These are phyloP conservation scores for Cosmopolites sordidus DNA, from an alignment of 2,888 invertebrate species.

Conservation along the genomic window DNA sequence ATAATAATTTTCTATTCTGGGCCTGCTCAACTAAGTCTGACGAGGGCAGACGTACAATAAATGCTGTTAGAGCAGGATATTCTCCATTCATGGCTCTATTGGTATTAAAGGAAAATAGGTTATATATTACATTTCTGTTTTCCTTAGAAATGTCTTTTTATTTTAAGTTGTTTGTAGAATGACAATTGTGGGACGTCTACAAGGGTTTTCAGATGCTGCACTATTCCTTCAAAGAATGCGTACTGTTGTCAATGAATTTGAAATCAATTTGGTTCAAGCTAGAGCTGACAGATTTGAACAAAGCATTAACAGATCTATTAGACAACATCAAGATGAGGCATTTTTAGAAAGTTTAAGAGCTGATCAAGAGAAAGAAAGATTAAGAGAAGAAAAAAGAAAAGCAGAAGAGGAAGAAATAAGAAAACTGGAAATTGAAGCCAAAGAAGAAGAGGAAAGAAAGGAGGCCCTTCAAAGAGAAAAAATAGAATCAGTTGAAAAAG, in stretches of 20 bases:
- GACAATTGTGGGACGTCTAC: slow-evolving; percentile 83
- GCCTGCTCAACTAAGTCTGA: slow-evolving; percentile 83
- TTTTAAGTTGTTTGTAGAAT: slow-evolving; percentile 50
- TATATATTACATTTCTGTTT: neutral
- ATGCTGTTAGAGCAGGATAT: slow-evolving; percentile 68
- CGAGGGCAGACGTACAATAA: slow-evolving; percentile 90
- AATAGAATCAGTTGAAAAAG: slow-evolving; percentile 58
- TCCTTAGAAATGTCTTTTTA: neutral
- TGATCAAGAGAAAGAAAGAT: slow-evolving; percentile 91
- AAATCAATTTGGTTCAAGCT: slow-evolving; percentile 80
- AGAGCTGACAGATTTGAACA: slow-evolving; percentile 69
- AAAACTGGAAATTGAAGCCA: slow-evolving; percentile 45
- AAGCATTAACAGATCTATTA: slow-evolving; percentile 66
- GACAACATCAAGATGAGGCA: slow-evolving; percentile 91
- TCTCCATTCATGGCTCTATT: slow-evolving; percentile 83
- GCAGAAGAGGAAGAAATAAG: slow-evolving; percentile 54
- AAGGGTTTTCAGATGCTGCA: slow-evolving; percentile 73
- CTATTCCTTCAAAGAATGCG: slow-evolving; percentile 68
- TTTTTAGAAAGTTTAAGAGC: slow-evolving; percentile 86
- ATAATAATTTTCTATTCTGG: slow-evolving; percentile 87
- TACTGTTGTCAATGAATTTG: slow-evolving; percentile 78
- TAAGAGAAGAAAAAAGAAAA: slow-evolving; percentile 56
- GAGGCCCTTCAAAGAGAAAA: slow-evolving; percentile 63
- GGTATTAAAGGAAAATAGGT: slow-evolving; percentile 77
- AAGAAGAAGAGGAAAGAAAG: slow-evolving; percentile 49